A percentile compares a stretch with the other conserved stretches of the same genome.
Conservation (phyloP, 2,888 invertebrate species). For the Xanthorhoe spadicearia region DNA sequence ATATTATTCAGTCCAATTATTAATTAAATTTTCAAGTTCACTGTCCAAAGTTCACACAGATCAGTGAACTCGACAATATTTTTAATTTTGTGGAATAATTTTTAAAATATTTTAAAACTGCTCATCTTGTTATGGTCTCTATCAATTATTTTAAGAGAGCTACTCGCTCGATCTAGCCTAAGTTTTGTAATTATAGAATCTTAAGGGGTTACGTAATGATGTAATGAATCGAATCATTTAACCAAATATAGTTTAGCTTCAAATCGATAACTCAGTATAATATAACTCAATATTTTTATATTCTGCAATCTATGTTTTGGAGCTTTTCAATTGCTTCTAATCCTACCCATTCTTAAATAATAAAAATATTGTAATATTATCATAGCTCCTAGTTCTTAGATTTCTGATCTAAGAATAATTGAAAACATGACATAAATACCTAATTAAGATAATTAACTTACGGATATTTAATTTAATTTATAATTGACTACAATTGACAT, state of each 20-base stretch:
- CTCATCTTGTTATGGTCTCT: slow-evolving; percentile 7
- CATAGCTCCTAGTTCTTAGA: neutral
- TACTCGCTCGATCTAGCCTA: slow-evolving; percentile 62
- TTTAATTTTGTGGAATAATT: neutral
- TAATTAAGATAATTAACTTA: neutral
- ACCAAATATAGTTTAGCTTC: slow-evolving; percentile 56
- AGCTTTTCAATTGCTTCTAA: slow-evolving; percentile 10
- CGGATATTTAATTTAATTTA: neutral
- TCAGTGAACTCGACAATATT: too few relatives aligned
- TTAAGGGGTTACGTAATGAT: slow-evolving; percentile 55
- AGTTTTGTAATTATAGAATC: slow-evolving; percentile 66
- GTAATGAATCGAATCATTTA: slow-evolving; percentile 51
- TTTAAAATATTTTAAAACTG: slow-evolving; percentile 22
- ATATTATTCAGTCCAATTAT: neutral
- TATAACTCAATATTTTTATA: slow-evolving; percentile 9
- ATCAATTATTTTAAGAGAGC: slow-evolving; percentile 49
- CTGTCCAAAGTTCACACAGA: neutral
- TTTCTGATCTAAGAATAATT: neutral
- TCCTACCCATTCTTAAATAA: slow-evolving; percentile 2
- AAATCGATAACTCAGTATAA: slow-evolving; percentile 5
- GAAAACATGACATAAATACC: neutral
- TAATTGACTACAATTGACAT: neutral
- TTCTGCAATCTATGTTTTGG: neutral
- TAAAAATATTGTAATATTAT: neutral
- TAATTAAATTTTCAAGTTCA: neutral